Evolutionary conservation across 1,140 invertebrate species (phyloP).

Genomic region (Lethrus apterus): DNA sequence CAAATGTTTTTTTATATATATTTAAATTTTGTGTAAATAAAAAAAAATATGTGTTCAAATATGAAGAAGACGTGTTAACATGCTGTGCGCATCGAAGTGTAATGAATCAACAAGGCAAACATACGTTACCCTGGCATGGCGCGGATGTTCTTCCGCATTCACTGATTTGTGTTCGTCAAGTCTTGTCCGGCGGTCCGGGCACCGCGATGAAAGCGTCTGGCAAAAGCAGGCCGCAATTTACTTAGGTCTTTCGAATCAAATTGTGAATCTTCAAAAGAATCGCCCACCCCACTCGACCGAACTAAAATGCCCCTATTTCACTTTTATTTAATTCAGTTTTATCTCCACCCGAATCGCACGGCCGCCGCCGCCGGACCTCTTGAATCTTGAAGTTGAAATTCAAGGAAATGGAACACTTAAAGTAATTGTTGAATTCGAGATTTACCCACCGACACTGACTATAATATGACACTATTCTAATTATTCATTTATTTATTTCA

Average conservation of each 20-base stretch:
- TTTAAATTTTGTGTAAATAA: too few species aligned
- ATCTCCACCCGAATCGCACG: constrained; percentile 9
- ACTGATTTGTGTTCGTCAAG: constrained; percentile 20
- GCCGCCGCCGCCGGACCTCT: not conserved
- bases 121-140: not conserved
- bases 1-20: too few species aligned
- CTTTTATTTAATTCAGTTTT: constrained; percentile 34
- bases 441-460: too few species aligned
- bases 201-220: constrained; percentile 26
- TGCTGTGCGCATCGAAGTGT: constrained; percentile 1
- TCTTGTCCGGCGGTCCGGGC: constrained; percentile 12
- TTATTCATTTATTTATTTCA: too few species aligned
- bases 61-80: constrained; percentile 11
- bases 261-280: constrained; percentile 38
- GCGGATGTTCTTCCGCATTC: constrained; percentile 16
- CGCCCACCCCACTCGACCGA: constrained; percentile 18
- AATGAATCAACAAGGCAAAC: constrained; percentile 7
- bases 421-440: too few species aligned
- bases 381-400: too few species aligned
- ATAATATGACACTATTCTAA: too few species aligned
- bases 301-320: constrained; percentile 36
- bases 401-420: constrained; percentile 2
- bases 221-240: constrained; percentile 37
- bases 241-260: constrained; percentile 37
- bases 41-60: too few species aligned